Evolutionary conservation across 2,797 vertebrate species (phyloP).

Genomic region (Tokudaia muenninki): DNA sequence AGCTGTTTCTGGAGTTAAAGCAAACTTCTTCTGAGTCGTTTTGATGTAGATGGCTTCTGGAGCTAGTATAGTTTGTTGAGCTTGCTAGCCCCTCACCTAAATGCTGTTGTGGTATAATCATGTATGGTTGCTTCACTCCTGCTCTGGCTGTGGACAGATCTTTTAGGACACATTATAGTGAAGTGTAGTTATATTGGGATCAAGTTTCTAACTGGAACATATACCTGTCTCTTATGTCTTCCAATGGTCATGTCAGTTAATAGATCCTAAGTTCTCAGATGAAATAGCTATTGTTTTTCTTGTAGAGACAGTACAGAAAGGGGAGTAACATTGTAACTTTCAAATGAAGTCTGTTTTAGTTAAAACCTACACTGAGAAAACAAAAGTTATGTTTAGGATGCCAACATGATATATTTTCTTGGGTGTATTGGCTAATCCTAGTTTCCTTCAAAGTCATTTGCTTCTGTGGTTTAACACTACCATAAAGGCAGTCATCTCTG

Average conservation of each 20-base stretch:
- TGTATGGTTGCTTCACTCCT: not conserved
- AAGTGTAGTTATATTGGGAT: constrained; percentile 34
- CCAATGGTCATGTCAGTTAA: not conserved
- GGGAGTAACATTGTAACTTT: not conserved
- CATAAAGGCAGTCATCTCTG: not conserved
- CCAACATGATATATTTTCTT: not conserved
- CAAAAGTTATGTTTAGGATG: constrained; percentile 35
- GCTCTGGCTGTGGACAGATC: not conserved
- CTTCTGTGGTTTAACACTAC: not conserved
- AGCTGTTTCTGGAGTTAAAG: constrained; percentile 38
- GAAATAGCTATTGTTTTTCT: constrained; percentile 44
- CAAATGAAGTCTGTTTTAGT: constrained; percentile 53
- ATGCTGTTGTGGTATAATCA: not conserved
- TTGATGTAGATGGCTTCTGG: not conserved
- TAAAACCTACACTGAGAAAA: constrained; percentile 16
- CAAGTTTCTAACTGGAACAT: constrained; percentile 11
- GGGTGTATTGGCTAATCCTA: constrained; percentile 17
- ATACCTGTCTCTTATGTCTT: not conserved
- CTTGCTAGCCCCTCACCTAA: not conserved
- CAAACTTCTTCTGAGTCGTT: constrained; percentile 35
- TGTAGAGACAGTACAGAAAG: constrained; percentile 45
- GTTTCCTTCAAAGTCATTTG: constrained; percentile 46
- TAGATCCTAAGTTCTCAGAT: constrained; percentile 35
- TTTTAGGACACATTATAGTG: not conserved
- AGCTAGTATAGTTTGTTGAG: not conserved